Evolutionary conservation across 2,888 invertebrate species (phyloP).

Genomic region (Oxytorus armatus): DNA sequence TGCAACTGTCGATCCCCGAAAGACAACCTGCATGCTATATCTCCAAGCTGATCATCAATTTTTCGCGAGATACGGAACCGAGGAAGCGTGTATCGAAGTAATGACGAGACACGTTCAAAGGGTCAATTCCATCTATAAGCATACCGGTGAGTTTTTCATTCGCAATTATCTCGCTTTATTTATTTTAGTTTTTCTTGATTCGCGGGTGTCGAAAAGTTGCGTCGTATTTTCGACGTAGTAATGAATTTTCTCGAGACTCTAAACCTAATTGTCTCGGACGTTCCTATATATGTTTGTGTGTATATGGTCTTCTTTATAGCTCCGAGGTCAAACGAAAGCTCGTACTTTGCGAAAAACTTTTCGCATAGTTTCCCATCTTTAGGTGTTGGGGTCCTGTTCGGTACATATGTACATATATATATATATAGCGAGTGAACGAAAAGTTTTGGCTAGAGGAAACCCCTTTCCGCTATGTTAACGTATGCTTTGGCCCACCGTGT

Average conservation of each 20-base stretch:
- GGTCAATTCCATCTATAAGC: conserved; percentile 95
- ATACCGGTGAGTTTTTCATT: conserved; percentile 91
- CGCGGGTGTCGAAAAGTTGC: conserved; percentile 20
- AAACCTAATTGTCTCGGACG: conserved; percentile 40
- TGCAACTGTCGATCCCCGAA: conserved; percentile 92
- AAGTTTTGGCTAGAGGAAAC: conserved; percentile 31
- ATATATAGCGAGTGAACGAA: conserved; percentile 1
- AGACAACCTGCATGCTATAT: conserved; percentile 97
- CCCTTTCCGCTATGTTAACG: conserved; percentile 21
- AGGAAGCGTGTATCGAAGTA: conserved; percentile 97
- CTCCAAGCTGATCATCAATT: conserved; percentile 98
- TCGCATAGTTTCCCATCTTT: conserved; percentile 46
- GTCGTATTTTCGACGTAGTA: conserved; percentile 35
- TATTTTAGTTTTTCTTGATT: not conserved
- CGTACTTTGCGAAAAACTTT: conserved; percentile 35
- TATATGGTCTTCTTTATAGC: conserved; percentile 6
- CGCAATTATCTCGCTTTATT: not conserved
- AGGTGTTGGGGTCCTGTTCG: conserved; percentile 18
- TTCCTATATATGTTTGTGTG: not conserved
- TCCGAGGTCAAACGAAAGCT: conserved; percentile 7
- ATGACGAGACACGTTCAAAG: conserved; percentile 97
- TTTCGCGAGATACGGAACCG: conserved; percentile 96
- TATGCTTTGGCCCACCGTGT: too few relatives aligned
- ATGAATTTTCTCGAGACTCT: conserved; percentile 43
- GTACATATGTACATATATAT: not conserved